phyloP scores from a whole-genome alignment of 2,888 invertebrate species.

The Drosophila sordidula region DNA sequence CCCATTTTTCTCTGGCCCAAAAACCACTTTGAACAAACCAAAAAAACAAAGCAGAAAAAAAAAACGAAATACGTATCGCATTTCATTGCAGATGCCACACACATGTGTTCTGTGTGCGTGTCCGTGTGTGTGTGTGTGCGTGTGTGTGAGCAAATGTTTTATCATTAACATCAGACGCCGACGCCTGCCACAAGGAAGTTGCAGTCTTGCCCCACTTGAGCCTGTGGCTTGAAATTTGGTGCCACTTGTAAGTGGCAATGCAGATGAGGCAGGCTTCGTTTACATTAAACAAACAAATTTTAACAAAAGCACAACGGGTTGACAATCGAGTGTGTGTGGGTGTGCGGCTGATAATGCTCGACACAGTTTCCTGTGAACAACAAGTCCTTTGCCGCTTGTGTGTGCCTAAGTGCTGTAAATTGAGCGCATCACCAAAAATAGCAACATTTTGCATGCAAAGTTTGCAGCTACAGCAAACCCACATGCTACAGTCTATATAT shows the following conservation, averaged over 20 bases:
- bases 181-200: constrained; percentile 45
- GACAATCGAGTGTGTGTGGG: constrained; percentile 23
- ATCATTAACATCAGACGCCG: constrained; percentile 50
- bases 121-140: constrained; percentile 2
- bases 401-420: constrained; percentile 64
- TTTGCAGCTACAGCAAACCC: constrained; percentile 1
- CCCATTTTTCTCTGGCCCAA: constrained; percentile 23
- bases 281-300: constrained; percentile 59
- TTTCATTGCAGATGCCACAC: constrained; percentile 56
- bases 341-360: constrained; percentile 39
- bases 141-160: constrained; percentile 31
- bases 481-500: neutral
- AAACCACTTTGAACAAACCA: constrained; percentile 30
- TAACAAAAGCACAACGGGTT: constrained; percentile 56
- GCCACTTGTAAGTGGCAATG: constrained; percentile 51
- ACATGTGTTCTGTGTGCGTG: constrained; percentile 21
- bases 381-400: constrained; percentile 31
- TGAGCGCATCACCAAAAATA: constrained; percentile 68
- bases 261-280: constrained; percentile 50
- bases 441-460: constrained; percentile 41
- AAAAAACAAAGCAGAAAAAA: constrained; percentile 6
- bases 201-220: constrained; percentile 29
- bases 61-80: constrained; percentile 45
- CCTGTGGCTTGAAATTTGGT: constrained; percentile 37
- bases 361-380: constrained; percentile 67